Conservation (phyloP, 2,113 vertebrate genomes). For the Macroglossus sobrinus region DNA sequence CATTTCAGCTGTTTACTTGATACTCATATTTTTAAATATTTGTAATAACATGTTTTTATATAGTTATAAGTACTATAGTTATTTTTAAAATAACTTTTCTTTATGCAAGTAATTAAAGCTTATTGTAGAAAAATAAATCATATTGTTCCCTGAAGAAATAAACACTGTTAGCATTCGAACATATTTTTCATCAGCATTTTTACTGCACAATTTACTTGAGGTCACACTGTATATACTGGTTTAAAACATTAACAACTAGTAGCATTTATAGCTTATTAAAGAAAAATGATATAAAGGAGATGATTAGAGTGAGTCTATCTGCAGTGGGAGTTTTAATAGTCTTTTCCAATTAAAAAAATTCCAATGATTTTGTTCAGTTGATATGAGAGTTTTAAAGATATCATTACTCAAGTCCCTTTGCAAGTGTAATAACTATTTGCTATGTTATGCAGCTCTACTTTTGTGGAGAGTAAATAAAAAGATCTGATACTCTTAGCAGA, state of each 20-base stretch:
- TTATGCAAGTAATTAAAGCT: neutral
- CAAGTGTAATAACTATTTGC: neutral
- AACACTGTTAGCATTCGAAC: neutral
- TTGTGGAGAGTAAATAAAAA: neutral
- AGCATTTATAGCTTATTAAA: conserved; percentile 27
- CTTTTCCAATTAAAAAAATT: conserved; percentile 34
- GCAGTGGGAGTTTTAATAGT: conserved; percentile 13
- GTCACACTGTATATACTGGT: neutral
- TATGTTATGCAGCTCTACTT: neutral
- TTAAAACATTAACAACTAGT: conserved; percentile 22
- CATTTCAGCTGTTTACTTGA: neutral
- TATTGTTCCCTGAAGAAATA: neutral
- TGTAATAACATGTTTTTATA: neutral
- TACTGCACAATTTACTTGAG: neutral
- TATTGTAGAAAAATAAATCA: neutral
- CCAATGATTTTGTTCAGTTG: conserved; percentile 1
- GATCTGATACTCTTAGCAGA: neutral
- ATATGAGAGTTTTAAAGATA: conserved; percentile 35
- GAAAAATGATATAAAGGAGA: neutral
- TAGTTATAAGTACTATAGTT: neutral
- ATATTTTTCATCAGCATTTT: neutral
- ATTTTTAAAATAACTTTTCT: neutral
- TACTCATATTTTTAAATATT: neutral
- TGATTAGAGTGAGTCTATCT: conserved; percentile 32
- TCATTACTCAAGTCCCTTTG: neutral